A percentile compares a stretch with the other conserved stretches of the same genome.
Conservation (phyloP, 2,113 vertebrate species). For the Herpailurus yagouaroundi region DNA sequence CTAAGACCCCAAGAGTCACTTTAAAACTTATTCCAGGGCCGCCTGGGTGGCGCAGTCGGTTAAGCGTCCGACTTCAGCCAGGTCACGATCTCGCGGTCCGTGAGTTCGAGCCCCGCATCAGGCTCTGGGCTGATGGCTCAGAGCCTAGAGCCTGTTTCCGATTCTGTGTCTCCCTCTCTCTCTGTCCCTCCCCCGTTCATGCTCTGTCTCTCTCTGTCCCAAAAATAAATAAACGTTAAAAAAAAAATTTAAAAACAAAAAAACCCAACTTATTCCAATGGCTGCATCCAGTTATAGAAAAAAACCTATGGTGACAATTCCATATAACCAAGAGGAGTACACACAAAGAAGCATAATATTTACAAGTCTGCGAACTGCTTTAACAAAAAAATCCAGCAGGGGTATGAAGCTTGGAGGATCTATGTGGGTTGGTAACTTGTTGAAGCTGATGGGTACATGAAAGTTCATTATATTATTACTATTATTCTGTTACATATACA, state of each 20-base stretch:
- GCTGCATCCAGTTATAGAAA: background rate
- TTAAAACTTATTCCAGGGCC: background rate
- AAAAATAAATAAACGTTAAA: too few species aligned
- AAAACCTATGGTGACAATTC: background rate
- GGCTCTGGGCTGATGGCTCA: too few species aligned
- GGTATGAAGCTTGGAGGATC: background rate
- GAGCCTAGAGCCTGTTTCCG: too few species aligned
- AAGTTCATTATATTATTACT: background rate
- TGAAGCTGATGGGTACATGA: background rate
- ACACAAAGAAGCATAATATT: background rate
- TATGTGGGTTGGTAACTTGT: background rate
- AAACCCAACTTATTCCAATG: background rate
- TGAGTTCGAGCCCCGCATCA: too few species aligned
- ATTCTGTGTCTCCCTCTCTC: too few species aligned
- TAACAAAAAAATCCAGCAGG: background rate
- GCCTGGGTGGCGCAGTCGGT: too few species aligned
- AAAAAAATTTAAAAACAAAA: too few species aligned
- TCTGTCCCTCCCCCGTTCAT: too few species aligned
- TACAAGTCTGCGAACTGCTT: conserved; percentile 6
- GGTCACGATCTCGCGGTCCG: too few species aligned
- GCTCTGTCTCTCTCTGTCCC: too few species aligned
- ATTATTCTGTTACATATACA: background rate
- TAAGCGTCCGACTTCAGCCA: too few species aligned
- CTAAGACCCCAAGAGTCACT: background rate
- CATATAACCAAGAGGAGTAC: background rate